These are phyloP conservation scores for Pogonocichla stellata DNA, from an alignment of 2,113 vertebrate genomes.

Conservation along the genomic window DNA sequence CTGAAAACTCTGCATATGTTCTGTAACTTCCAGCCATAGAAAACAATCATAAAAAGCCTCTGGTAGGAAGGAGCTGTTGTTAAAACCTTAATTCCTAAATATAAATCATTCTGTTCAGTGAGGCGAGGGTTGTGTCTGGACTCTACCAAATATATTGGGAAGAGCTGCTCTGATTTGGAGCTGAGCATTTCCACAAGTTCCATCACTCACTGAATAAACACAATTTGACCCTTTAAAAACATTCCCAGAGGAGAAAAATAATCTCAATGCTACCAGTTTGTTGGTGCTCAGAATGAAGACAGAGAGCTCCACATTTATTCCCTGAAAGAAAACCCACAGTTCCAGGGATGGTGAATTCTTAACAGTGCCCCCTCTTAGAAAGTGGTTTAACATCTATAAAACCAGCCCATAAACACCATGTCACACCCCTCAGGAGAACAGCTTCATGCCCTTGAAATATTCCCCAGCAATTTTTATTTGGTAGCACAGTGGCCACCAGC, in stretches of 20 bases:
- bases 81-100: background rate
- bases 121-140: background rate
- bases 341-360: background rate
- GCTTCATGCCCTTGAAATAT: constrained; percentile 51
- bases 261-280: background rate
- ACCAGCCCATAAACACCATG: constrained; percentile 16
- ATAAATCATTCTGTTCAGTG: background rate
- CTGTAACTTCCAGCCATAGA: background rate
- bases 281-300: background rate
- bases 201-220: background rate
- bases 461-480: constrained; percentile 59
- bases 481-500: constrained; percentile 59
- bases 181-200: background rate
- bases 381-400: constrained; percentile 33
- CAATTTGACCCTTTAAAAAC: background rate
- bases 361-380: background rate
- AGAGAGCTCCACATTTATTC: background rate
- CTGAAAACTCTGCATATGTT: background rate
- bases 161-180: background rate
- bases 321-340: background rate
- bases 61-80: background rate
- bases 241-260: background rate
- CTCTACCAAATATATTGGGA: background rate
- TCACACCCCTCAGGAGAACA: background rate
- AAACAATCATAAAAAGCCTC: background rate